Base-by-base conservation (phyloP, 2,113 vertebrate species). In the Hippocampus mohnikei region DNA sequence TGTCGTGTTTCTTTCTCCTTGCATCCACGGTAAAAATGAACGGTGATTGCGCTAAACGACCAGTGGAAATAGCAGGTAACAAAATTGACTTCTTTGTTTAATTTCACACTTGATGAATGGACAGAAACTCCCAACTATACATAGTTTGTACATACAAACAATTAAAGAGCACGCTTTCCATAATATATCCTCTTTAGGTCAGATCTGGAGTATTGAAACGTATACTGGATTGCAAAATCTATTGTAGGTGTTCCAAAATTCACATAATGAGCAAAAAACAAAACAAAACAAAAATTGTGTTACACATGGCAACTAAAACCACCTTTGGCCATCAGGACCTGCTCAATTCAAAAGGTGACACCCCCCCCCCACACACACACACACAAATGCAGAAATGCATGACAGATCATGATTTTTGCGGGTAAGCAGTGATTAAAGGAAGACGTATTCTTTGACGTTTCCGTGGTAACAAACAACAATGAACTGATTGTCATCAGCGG, bases 381-480 rank as follows among this genome's bases (percentile, higher is more conserved):
- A 29, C 29, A 29, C 4, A 33, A 33, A 33, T 13, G 1, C 12
- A 37, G 29, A 37, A 33, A 60, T 18, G 1, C 58, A 60, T 18
- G 23, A 29, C 25, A 11, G 27, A 29, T 16, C 27, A 29, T 18
- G 58, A 27, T 12, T 60, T 33, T 33, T 61, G 27, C 29, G 2
- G 29, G 37, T 61, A 10, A 29, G 15, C 59, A 16, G 18, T 29
- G 15, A 37, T 61, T 61, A 3, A 40, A 61, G 37, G 5, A 18
- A 61, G 16, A 33, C 15, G 29, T 20, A 2, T 61, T 61, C 16
- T 61, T 37, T 61, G 13, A 61, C 29, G 18, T 33, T 18, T 37
- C 27, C 59, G 37, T 21, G 59, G 59, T 37, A 8, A 61, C 59
- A 61, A 61, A 61, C 59, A 59, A 59, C 13, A 61, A 58, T 58